Evolutionary conservation across 2,113 vertebrate species (phyloP).

Genomic region (Syrmaticus mikado): DNA sequence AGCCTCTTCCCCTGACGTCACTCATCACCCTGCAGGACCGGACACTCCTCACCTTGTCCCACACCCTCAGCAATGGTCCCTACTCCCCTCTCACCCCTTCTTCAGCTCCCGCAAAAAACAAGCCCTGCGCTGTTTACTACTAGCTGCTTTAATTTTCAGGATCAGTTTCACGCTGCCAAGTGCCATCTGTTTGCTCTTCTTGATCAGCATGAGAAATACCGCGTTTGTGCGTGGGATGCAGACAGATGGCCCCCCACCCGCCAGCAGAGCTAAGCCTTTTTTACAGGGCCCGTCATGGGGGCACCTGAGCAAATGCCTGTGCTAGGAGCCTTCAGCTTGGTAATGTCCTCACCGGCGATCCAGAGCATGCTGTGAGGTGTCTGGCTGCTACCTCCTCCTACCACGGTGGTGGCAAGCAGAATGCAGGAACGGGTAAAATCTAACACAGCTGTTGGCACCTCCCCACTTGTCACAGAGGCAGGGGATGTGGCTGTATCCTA

Average conservation of each 20-base stretch:
- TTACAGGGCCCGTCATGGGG: neutral
- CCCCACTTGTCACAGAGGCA: accelerated
- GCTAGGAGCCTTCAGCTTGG: neutral
- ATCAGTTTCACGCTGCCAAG: neutral
- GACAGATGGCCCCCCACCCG: neutral
- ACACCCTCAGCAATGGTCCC: neutral
- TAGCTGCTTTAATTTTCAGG: neutral
- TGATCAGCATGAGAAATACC: neutral
- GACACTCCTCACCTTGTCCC: neutral
- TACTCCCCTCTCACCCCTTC: neutral
- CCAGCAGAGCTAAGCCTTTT: neutral
- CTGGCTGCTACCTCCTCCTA: neutral
- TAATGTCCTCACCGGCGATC: neutral
- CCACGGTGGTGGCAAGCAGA: neutral
- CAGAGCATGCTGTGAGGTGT: accelerated
- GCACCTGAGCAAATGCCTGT: neutral
- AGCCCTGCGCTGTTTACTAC: neutral
- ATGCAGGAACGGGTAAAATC: neutral
- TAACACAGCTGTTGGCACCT: neutral
- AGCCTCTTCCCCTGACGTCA: neutral
- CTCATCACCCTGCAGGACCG: too few species aligned
- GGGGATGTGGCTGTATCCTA: neutral
- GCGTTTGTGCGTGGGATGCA: neutral
- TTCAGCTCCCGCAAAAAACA: neutral
- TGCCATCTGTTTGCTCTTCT: neutral